phyloP scores from a whole-genome alignment of 2,113 vertebrate genomes.

The Lycaon pictus region DNA sequence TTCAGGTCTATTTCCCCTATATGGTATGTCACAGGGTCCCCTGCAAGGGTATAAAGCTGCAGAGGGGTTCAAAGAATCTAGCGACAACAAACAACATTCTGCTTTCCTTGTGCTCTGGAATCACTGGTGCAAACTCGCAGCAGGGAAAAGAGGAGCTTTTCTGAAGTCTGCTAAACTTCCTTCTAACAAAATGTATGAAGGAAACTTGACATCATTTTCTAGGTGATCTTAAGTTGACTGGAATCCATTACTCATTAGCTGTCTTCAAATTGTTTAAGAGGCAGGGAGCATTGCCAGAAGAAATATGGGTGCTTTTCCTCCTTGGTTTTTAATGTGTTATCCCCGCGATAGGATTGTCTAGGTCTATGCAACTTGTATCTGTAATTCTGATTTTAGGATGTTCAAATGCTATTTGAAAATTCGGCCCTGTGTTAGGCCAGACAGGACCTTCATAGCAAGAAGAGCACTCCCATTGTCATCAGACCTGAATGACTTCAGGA shows the following conservation, averaged over 20 bases:
- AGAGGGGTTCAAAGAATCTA: not conserved
- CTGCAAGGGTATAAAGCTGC: not conserved
- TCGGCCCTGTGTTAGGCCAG: not conserved
- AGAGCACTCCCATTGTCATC: not conserved
- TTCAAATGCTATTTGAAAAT: constrained; percentile 32
- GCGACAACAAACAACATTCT: not conserved
- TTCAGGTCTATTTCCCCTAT: not conserved
- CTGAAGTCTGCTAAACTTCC: not conserved
- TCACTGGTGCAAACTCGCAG: not conserved
- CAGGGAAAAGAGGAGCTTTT: not conserved
- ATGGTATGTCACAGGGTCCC: not conserved
- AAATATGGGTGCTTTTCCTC: not conserved
- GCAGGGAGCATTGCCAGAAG: not conserved
- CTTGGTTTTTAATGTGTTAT: not conserved
- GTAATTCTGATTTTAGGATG: not conserved
- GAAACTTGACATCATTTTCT: not conserved
- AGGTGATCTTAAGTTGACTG: not conserved
- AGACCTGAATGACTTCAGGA: constrained; percentile 25
- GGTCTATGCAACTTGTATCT: not conserved
- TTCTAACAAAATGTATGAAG: not conserved
- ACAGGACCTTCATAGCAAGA: not conserved
- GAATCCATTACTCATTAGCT: not conserved
- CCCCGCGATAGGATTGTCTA: not conserved
- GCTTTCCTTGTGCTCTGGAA: not conserved
- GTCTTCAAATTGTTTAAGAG: not conserved